Evolutionary conservation across 2,113 vertebrate genomes (phyloP).

Genomic region (Dicrurus megarhynchus): DNA sequence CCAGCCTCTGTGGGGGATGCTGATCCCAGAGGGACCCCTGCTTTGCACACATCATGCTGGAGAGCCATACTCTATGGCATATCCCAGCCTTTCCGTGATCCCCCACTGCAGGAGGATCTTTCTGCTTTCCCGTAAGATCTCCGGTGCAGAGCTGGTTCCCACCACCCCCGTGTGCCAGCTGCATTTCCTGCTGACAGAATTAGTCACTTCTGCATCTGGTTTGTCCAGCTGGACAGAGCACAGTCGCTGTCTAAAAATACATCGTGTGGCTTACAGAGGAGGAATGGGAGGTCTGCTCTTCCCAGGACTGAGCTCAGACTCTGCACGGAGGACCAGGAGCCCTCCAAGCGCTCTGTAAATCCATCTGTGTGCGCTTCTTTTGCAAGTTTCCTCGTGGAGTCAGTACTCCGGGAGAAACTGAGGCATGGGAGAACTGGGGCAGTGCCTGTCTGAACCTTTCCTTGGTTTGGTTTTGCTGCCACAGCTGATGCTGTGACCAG

Average conservation of each 20-base stretch:
- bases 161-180: not conserved
- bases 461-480: not conserved
- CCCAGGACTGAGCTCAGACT: not conserved
- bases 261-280: not conserved
- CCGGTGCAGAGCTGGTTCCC: not conserved
- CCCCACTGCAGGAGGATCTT: not conserved
- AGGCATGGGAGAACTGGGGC: not conserved
- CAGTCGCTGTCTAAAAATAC: conserved; percentile 6
- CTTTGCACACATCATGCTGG: not conserved
- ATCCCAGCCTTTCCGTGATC: not conserved
- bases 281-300: not conserved
- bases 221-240: conserved; percentile 11
- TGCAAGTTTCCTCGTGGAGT: rapidly evolving
- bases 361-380: rapidly evolving
- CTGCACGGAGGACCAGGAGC: not conserved
- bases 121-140: not conserved
- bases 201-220: conserved; percentile 48
- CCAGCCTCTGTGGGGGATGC: not conserved
- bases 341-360: rapidly evolving
- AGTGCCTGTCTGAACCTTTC: not conserved
- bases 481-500: not conserved
- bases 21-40: not conserved
- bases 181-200: not conserved
- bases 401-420: not conserved
- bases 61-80: rapidly evolving